A percentile compares a stretch with the other conserved stretches of the same genome.
Evolutionary conservation across 2,113 vertebrate genomes (phyloP).

Genomic region (Nycticorax nycticorax): DNA sequence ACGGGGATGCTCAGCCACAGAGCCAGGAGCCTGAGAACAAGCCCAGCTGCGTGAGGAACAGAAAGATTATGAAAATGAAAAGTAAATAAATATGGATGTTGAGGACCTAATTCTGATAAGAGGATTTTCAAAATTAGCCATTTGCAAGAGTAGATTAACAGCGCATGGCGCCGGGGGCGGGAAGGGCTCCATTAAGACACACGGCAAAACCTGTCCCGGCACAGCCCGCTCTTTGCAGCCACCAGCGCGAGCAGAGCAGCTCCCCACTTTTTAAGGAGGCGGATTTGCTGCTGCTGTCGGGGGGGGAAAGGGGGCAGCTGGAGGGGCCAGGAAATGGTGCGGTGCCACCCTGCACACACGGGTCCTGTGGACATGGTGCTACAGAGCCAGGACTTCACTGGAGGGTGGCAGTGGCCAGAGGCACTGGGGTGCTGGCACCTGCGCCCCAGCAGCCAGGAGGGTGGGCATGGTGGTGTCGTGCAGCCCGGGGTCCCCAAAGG

Average conservation of each 20-base stretch:
- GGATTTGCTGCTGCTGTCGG: slow-evolving; percentile 44
- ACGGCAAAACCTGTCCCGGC: not conserved
- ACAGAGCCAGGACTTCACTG: rapidly evolving
- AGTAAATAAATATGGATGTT: slow-evolving; percentile 80
- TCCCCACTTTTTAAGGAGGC: slow-evolving; percentile 23
- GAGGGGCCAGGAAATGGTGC: rapidly evolving
- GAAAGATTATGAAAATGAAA: slow-evolving; percentile 74
- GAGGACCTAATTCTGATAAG: slow-evolving; percentile 80
- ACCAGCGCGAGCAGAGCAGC: not conserved
- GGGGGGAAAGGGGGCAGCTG: not conserved
- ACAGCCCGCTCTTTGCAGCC: not conserved
- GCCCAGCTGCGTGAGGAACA: not conserved
- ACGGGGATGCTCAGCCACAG: not conserved
- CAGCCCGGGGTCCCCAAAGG: not conserved
- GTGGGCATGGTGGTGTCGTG: not conserved
- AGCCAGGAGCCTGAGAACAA: slow-evolving; percentile 11
- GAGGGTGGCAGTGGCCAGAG: rapidly evolving
- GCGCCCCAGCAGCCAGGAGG: rapidly evolving
- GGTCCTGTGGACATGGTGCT: not conserved
- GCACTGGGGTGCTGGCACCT: rapidly evolving
- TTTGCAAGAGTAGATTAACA: slow-evolving; percentile 77
- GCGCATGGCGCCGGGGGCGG: slow-evolving; percentile 20
- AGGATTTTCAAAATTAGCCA: slow-evolving; percentile 82
- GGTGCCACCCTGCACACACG: not conserved
- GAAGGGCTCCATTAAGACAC: slow-evolving; percentile 49